phyloP scores from a whole-genome alignment of 2,113 vertebrate species.

The Spilogale gracilis region DNA sequence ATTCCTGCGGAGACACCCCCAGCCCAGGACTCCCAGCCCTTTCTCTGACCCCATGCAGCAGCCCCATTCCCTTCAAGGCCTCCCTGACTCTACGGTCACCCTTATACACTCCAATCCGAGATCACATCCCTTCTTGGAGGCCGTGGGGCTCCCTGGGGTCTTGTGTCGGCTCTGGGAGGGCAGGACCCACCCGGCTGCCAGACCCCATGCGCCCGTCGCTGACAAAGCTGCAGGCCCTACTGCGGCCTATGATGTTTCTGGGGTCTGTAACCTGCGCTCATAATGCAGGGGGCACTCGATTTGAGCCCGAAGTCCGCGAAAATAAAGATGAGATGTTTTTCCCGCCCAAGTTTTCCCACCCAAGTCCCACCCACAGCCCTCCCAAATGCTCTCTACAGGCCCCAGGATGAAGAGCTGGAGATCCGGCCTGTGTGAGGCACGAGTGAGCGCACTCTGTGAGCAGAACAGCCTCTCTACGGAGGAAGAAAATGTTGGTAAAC shows the following conservation, averaged over 20 bases:
- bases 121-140: background rate
- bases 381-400: background rate
- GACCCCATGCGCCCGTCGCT: background rate
- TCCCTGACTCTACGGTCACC: background rate
- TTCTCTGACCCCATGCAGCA: background rate
- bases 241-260: accelerated
- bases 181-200: background rate
- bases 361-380: no score
- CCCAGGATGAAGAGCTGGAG: background rate
- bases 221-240: background rate
- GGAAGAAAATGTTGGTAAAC: no score
- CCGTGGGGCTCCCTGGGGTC: background rate
- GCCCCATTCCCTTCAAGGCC: background rate
- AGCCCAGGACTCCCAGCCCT: background rate
- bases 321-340: background rate
- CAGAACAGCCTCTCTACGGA: background rate
- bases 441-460: accelerated
- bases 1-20: accelerated
- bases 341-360: background rate
- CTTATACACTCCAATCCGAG: background rate
- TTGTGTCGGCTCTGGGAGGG: background rate
- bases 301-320: background rate
- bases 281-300: background rate
- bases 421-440: accelerated
- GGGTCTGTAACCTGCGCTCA: background rate